These are phyloP conservation scores for Aricia agestis DNA, from an alignment of 1,140 invertebrate species.

Conservation along the genomic window DNA sequence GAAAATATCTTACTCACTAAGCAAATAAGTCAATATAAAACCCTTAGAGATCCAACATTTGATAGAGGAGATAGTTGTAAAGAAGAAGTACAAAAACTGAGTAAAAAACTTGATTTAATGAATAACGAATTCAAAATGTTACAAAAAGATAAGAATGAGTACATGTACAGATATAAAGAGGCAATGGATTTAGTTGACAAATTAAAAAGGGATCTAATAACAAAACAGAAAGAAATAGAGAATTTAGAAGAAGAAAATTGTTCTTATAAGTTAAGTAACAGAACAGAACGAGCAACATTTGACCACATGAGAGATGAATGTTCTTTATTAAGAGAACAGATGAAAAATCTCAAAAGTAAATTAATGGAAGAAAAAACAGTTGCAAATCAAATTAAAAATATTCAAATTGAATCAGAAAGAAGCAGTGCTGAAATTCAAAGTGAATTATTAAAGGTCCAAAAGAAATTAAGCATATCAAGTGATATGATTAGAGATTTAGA, in stretches of 20 bases:
- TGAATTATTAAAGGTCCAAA: conserved; percentile 75
- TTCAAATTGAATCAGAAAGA: conserved; percentile 80
- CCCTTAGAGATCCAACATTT: conserved; percentile 36
- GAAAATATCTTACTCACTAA: conserved; percentile 63
- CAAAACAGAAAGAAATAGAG: conserved; percentile 62
- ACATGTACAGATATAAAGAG: conserved; percentile 55
- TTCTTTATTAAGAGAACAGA: conserved; percentile 63
- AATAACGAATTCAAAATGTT: conserved; percentile 48
- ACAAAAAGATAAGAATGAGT: conserved; percentile 62
- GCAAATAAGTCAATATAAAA: conserved; percentile 56
- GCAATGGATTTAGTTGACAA: conserved; percentile 52
- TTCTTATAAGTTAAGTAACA: conserved; percentile 62
- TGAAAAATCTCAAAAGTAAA: conserved; percentile 66
- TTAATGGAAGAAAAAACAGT: conserved; percentile 68
- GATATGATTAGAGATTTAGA: conserved; percentile 76
- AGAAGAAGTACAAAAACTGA: conserved; percentile 47
- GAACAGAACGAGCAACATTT: conserved; percentile 59
- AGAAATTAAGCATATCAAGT: conserved; percentile 74
- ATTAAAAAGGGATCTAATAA: conserved; percentile 58
- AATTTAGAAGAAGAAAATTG: conserved; percentile 64
- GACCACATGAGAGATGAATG: conserved; percentile 66
- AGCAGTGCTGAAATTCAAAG: conserved; percentile 77
- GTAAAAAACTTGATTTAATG: conserved; percentile 48
- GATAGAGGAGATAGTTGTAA: conserved; percentile 38
- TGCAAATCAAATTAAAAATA: conserved; percentile 75